Conservation (phyloP, 2,797 vertebrate genomes). For the Cirrhinus molitorella region DNA sequence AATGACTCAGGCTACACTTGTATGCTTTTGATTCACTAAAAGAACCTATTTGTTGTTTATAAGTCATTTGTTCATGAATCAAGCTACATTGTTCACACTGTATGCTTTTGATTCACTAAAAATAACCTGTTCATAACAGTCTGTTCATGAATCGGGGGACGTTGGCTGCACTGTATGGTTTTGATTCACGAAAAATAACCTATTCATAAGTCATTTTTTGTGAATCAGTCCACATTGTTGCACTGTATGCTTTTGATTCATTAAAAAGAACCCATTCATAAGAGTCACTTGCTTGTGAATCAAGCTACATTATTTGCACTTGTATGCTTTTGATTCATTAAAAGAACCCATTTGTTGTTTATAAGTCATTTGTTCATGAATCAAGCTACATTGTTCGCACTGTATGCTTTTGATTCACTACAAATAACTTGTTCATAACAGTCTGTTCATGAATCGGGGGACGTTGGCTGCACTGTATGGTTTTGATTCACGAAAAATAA, state of each 20-base stretch:
- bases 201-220: neutral
- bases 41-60: too few relatives aligned
- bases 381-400: rapidly evolving
- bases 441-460: rapidly evolving
- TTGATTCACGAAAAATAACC: neutral
- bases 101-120: neutral
- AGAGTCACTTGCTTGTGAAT: too few relatives aligned
- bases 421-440: neutral
- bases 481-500: neutral
- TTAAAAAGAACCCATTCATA: neutral
- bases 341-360: neutral
- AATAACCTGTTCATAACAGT: neutral
- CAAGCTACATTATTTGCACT: neutral
- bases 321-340: neutral
- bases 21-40: too few relatives aligned
- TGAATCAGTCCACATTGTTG: too few relatives aligned
- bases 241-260: neutral
- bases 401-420: neutral
- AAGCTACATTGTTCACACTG: neutral
- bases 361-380: rapidly evolving
- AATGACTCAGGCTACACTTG: too few relatives aligned
- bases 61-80: neutral
- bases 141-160: rapidly evolving
- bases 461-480: too few relatives aligned
- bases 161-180: neutral